Evolutionary conservation across 2,888 invertebrate species (phyloP).

Genomic region (Hypena proboscidalis): DNA sequence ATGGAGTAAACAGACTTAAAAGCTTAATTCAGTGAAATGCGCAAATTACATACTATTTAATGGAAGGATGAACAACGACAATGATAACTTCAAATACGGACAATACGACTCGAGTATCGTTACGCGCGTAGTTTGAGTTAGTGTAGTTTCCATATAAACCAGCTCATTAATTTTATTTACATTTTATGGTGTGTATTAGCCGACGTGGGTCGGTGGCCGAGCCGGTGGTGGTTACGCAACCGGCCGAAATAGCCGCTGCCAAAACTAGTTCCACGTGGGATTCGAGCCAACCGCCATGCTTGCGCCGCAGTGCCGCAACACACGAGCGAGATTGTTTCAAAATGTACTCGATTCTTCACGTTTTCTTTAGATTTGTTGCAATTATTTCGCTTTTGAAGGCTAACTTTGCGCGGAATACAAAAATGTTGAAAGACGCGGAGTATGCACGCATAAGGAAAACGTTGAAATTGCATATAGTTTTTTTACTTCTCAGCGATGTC

Average conservation of each 20-base stretch:
- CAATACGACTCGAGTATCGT: constrained; percentile 13
- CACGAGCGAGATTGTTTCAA: no score
- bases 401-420: no score
- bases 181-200: constrained; percentile 71
- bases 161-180: constrained; percentile 73
- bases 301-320: neutral
- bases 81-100: constrained; percentile 23
- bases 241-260: constrained; percentile 70
- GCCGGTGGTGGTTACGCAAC: constrained; percentile 67
- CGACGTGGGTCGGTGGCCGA: constrained; percentile 69
- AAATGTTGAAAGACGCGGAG: no score
- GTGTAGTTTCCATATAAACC: constrained; percentile 50
- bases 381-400: no score
- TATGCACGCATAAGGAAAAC: no score
- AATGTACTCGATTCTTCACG: no score
- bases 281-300: constrained; percentile 49
- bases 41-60: constrained; percentile 20
- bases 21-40: constrained; percentile 7
- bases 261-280: constrained; percentile 78
- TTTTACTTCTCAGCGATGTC: no score
- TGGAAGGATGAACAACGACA: constrained; percentile 26
- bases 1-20: no score
- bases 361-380: no score
- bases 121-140: constrained; percentile 18
- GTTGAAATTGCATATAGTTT: no score